These are phyloP conservation scores for Edolisoma coerulescens DNA, from an alignment of 2,113 vertebrate species.

Conservation along the genomic window DNA sequence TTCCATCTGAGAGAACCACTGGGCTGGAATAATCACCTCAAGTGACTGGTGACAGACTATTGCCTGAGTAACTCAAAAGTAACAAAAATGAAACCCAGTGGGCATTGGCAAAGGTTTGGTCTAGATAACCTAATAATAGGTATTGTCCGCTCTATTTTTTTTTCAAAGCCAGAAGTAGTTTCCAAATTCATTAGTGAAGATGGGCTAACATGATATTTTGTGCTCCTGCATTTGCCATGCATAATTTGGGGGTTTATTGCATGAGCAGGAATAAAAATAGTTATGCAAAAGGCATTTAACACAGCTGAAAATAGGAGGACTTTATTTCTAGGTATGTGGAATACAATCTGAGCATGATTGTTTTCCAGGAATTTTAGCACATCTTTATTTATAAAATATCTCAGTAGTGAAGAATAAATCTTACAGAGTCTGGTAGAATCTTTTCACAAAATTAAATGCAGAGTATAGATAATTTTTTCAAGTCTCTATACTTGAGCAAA, in stretches of 20 bases:
- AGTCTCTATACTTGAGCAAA: not conserved
- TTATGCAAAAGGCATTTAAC: not conserved
- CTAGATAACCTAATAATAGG: slow-evolving; percentile 35
- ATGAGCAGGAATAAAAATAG: not conserved
- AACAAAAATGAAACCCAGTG: slow-evolving; percentile 42
- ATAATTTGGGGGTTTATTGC: not conserved
- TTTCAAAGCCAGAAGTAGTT: not conserved
- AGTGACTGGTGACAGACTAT: slow-evolving; percentile 46
- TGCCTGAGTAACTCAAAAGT: slow-evolving; percentile 32
- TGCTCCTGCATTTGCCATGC: not conserved
- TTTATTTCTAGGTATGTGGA: not conserved
- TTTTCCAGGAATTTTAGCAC: not conserved
- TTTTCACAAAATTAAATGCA: not conserved
- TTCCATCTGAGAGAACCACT: slow-evolving; percentile 35
- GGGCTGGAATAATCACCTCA: slow-evolving; percentile 50
- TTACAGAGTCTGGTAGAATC: not conserved
- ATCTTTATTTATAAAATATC: not conserved
- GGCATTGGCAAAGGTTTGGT: not conserved
- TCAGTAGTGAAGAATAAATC: not conserved
- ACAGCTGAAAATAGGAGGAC: not conserved
- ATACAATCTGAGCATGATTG: not conserved
- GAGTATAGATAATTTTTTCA: not conserved
- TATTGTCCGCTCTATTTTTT: not conserved
- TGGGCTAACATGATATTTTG: not conserved
- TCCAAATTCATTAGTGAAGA: slow-evolving; percentile 27